phyloP scores from a whole-genome alignment of 2,113 vertebrate species.

The Sceloporus undulatus region DNA sequence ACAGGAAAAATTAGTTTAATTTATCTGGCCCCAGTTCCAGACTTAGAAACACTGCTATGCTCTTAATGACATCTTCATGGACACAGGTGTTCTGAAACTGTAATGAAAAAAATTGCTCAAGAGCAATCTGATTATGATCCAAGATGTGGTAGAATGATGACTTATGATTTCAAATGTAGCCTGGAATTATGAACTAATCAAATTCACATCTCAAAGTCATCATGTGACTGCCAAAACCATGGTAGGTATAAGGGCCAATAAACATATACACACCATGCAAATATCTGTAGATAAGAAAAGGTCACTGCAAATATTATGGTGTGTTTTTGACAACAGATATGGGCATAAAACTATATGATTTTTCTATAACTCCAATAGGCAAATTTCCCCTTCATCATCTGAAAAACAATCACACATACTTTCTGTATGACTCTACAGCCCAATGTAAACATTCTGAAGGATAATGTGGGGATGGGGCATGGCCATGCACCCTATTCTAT shows the following conservation, averaged over 20 bases:
- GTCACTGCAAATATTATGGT: neutral
- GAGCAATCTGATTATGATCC: neutral
- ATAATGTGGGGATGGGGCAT: no score
- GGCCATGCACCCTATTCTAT: no score
- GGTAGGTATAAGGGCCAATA: neutral
- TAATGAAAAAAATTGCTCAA: neutral
- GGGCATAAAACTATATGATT: neutral
- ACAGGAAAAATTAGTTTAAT: neutral
- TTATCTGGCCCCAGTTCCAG: constrained; percentile 2
- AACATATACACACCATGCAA: neutral
- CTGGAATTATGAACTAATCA: neutral
- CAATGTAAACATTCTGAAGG: no score
- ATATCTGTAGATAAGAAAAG: neutral
- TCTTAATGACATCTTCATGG: neutral
- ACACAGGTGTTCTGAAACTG: neutral
- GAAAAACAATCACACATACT: neutral
- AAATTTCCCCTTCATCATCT: neutral
- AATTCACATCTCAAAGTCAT: neutral
- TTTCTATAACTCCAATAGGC: neutral
- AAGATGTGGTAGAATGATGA: neutral
- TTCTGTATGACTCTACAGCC: neutral
- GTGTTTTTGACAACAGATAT: neutral
- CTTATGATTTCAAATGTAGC: neutral
- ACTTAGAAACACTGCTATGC: neutral
- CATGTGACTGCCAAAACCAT: neutral